Conservation (phyloP, 2,113 vertebrate genomes). For the Morone chrysops region DNA sequence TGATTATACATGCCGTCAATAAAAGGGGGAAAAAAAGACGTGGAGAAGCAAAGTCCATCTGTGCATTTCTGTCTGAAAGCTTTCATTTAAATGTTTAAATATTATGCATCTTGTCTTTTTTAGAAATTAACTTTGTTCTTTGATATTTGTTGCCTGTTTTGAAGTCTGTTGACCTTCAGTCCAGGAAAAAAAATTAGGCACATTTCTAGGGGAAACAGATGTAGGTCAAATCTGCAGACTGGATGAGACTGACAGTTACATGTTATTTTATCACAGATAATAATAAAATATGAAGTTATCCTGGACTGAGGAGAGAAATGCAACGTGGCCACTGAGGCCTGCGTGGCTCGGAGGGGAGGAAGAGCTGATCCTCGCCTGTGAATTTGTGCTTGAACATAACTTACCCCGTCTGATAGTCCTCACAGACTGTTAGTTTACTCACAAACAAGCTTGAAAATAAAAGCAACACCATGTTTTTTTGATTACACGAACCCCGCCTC, state of each 20-base stretch:
- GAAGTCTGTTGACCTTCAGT: constrained; percentile 3
- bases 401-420: not conserved
- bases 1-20: constrained; percentile 97
- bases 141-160: not conserved
- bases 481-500: not conserved
- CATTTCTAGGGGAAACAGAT: not conserved
- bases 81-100: constrained; percentile 3
- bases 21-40: constrained; percentile 88
- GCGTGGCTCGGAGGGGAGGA: constrained; percentile 7
- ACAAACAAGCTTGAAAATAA: constrained; percentile 35
- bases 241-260: not conserved
- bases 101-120: too few species aligned
- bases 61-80: constrained; percentile 41
- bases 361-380: not conserved
- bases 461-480: constrained; percentile 35
- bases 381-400: constrained; percentile 44
- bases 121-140: not conserved
- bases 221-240: not conserved
- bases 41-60: constrained; percentile 80
- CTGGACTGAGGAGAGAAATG: not conserved
- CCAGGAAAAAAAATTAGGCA: not conserved
- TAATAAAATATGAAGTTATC: not conserved
- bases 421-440: constrained; percentile 1
- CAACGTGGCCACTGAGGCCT: constrained; percentile 19
- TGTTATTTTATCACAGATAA: not conserved